Evolutionary conservation across 2,797 vertebrate species (phyloP).

Genomic region (Cuniculus paca): DNA sequence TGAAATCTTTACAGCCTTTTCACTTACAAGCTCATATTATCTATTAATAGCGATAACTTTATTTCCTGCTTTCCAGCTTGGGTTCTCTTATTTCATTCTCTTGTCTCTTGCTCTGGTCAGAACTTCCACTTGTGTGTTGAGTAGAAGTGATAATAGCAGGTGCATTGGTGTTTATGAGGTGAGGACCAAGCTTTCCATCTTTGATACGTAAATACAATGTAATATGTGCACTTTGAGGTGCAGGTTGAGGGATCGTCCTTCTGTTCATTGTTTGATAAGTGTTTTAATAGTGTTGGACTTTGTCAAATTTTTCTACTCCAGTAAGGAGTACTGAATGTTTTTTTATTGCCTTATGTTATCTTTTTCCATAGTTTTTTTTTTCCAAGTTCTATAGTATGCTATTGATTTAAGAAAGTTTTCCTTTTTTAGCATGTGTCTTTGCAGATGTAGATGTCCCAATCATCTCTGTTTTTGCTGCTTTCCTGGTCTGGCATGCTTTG

Average conservation of each 20-base stretch:
- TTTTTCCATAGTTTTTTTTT: too few relatives aligned
- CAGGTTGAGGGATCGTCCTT: neutral
- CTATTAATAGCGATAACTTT: neutral
- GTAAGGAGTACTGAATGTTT: neutral
- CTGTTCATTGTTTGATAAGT: neutral
- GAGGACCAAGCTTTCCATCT: neutral
- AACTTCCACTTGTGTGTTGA: neutral
- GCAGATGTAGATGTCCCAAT: neutral
- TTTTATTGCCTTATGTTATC: neutral
- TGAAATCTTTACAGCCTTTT: neutral
- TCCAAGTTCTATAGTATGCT: neutral
- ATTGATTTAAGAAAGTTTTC: neutral
- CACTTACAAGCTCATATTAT: neutral
- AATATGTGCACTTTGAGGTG: neutral
- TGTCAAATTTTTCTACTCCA: neutral
- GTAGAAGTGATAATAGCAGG: neutral
- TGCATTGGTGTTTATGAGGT: neutral
- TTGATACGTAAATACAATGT: neutral
- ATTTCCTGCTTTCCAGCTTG: neutral
- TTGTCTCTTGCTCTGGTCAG: neutral
- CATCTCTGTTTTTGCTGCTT: neutral
- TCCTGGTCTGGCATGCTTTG: neutral
- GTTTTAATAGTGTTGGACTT: neutral
- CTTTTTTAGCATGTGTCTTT: neutral
- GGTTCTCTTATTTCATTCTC: neutral